phyloP scores from a whole-genome alignment of 1,140 invertebrate genomes.

The Brachionus rubens region DNA sequence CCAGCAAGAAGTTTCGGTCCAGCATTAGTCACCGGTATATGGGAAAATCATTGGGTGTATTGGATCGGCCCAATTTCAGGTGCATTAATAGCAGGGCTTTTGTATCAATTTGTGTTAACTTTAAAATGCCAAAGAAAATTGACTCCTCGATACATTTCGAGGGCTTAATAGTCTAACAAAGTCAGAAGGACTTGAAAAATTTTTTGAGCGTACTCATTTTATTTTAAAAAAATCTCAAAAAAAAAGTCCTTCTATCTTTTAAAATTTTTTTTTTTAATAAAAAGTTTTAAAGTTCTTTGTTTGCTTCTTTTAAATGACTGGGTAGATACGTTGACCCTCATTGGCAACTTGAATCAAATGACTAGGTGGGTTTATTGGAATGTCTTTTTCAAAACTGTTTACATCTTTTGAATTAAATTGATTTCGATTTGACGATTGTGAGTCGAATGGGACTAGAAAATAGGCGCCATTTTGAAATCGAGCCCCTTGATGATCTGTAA shows the following conservation, averaged over 20 bases:
- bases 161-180: background rate
- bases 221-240: no score
- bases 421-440: background rate
- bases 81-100: conserved; percentile 53
- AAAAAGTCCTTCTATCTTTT: no score
- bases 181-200: no score
- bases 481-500: background rate
- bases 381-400: conserved; percentile 10
- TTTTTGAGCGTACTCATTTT: no score
- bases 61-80: conserved; percentile 58
- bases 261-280: background rate
- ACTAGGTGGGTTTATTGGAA: background rate
- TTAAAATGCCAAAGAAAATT: conserved; percentile 31
- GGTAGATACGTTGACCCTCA: no score
- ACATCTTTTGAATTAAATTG: background rate
- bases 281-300: background rate
- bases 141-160: background rate
- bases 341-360: background rate
- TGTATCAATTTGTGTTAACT: conserved; percentile 48
- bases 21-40: conserved; percentile 80
- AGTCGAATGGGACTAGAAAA: conserved; percentile 11
- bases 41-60: conserved; percentile 81
- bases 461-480: conserved; percentile 22
- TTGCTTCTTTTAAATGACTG: background rate
- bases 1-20: conserved; percentile 82